These are phyloP conservation scores for Crypturellus undulatus DNA, from an alignment of 2,113 vertebrate genomes.

Conservation along the genomic window DNA sequence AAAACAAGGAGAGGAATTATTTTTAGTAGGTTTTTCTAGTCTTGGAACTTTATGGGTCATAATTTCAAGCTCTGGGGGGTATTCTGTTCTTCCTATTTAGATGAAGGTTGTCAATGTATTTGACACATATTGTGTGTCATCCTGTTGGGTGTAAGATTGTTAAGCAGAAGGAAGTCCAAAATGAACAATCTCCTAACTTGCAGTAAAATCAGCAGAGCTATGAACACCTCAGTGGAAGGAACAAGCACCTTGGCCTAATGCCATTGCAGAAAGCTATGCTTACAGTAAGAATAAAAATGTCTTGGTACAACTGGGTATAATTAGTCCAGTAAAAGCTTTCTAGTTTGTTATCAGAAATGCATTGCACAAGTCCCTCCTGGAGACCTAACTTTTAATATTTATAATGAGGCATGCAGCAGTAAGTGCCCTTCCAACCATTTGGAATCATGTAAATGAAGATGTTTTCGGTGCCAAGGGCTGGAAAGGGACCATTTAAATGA, in stretches of 20 bases:
- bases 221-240: background rate
- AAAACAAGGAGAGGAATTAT: background rate
- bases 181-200: background rate
- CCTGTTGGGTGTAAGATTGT: background rate
- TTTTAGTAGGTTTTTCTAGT: background rate
- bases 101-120: background rate
- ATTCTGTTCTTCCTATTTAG: background rate
- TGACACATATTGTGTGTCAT: background rate
- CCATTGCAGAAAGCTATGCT: background rate
- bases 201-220: background rate
- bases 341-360: background rate
- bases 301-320: background rate
- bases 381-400: background rate
- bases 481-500: background rate
- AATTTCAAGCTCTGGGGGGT: background rate
- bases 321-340: background rate
- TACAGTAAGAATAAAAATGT: background rate
- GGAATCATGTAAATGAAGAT: background rate
- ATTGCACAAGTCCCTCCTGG: background rate
- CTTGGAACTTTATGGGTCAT: background rate
- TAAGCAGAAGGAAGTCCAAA: background rate
- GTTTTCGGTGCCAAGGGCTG: background rate
- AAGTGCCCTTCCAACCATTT: background rate
- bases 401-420: background rate
- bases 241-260: background rate